Percentiles rank a stretch among this genome's conserved stretches.
Conservation (phyloP, 2,888 invertebrate species). For the Eupeodes latifasciatus region DNA sequence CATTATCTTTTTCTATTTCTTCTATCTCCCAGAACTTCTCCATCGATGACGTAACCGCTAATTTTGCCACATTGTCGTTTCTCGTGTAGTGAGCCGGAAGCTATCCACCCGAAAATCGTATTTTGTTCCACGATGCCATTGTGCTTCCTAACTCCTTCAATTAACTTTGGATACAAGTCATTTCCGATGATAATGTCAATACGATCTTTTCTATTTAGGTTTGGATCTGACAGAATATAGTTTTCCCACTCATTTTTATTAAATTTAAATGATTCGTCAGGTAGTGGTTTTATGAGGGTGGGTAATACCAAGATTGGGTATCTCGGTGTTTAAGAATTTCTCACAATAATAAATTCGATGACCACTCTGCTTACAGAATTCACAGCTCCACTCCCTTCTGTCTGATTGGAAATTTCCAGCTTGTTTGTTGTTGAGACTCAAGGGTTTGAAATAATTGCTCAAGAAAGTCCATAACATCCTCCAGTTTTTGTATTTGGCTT, state of each 20-base stretch:
- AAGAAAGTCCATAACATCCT: constrained; percentile 5
- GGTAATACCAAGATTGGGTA: constrained; percentile 1
- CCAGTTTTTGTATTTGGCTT: constrained; percentile 12
- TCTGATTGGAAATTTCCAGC: neutral
- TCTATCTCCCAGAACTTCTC: constrained; percentile 1
- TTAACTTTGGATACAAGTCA: constrained; percentile 17
- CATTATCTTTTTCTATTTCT: constrained; percentile 5
- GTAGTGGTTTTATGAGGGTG: neutral
- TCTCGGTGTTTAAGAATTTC: neutral
- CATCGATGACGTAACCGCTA: neutral
- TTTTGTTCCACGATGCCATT: constrained; percentile 17
- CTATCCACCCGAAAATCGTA: constrained; percentile 12
- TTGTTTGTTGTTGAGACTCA: constrained; percentile 14
- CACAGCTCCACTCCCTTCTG: neutral
- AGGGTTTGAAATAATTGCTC: constrained; percentile 2
- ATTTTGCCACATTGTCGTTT: constrained; percentile 15
- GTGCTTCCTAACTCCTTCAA: constrained; percentile 14
- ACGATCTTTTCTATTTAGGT: constrained; percentile 12
- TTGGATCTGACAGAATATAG: constrained; percentile 10
- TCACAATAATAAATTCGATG: constrained; percentile 23
- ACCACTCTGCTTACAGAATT: neutral
- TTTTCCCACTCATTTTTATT: constrained; percentile 18
- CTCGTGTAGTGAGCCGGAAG: constrained; percentile 7
- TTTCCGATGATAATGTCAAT: constrained; percentile 10
- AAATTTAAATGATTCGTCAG: constrained; percentile 8